phyloP scores from a whole-genome alignment of 2,797 vertebrate genomes.

The Apodemus agrarius region DNA sequence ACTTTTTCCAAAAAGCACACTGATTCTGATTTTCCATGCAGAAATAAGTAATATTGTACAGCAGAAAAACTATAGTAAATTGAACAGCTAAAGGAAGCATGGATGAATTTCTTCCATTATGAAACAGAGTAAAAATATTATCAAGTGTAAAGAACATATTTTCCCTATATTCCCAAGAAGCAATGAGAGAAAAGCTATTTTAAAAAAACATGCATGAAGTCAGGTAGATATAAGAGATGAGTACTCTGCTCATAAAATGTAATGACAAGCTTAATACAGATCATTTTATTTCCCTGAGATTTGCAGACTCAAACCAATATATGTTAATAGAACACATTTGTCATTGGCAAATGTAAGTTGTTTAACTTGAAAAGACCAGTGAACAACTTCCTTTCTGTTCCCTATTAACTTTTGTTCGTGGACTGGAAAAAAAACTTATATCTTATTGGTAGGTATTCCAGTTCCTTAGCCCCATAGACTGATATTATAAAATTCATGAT shows the following conservation, averaged over 20 bases:
- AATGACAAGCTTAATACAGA: neutral
- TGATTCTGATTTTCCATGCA: neutral
- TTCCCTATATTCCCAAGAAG: neutral
- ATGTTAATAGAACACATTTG: neutral
- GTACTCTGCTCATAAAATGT: neutral
- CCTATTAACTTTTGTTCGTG: neutral
- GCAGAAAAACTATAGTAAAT: neutral
- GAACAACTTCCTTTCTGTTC: neutral
- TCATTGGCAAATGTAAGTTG: neutral
- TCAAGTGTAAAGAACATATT: neutral
- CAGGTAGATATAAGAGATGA: neutral
- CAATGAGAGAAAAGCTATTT: neutral
- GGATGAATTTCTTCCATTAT: neutral
- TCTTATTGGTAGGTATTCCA: neutral
- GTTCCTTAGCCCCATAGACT: neutral
- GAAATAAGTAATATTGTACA: neutral
- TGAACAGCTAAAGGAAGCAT: neutral
- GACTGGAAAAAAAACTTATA: neutral
- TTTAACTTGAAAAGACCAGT: neutral
- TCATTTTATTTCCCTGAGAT: neutral
- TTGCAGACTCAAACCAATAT: neutral
- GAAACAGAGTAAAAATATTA: neutral
- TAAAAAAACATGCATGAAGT: neutral
- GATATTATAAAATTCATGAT: neutral
- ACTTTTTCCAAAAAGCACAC: neutral